Evolutionary conservation across 2,113 vertebrate genomes (phyloP).

Genomic region (Herpailurus yagouaroundi): DNA sequence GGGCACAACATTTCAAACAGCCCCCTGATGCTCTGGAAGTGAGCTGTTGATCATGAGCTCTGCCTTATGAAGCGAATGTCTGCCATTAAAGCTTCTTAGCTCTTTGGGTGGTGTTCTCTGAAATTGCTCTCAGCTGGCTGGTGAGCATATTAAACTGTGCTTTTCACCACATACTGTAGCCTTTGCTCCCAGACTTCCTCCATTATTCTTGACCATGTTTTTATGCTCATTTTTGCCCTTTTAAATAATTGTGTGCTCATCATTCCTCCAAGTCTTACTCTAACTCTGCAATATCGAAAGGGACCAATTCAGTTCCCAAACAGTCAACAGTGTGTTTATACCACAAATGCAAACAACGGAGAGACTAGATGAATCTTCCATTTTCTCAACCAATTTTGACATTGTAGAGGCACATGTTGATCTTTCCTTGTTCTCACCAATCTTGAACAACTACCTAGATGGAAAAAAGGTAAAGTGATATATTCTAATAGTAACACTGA

Average conservation of each 20-base stretch:
- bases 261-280: background rate
- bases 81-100: background rate
- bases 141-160: background rate
- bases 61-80: background rate
- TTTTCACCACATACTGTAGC: background rate
- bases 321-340: background rate
- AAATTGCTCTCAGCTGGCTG: background rate
- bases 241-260: background rate
- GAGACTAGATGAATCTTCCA: background rate
- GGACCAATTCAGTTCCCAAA: background rate
- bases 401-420: background rate
- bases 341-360: background rate
- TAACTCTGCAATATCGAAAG: constrained; percentile 2
- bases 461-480: background rate
- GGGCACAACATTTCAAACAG: background rate
- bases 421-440: background rate
- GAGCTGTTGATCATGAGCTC: background rate
- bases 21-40: background rate
- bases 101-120: background rate
- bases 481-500: background rate
- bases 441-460: background rate
- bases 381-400: constrained; percentile 3
- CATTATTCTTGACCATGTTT: background rate
- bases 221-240: background rate
- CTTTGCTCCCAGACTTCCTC: background rate